phyloP scores from a whole-genome alignment of 1,140 invertebrate species.

The Bombus waltoni region DNA sequence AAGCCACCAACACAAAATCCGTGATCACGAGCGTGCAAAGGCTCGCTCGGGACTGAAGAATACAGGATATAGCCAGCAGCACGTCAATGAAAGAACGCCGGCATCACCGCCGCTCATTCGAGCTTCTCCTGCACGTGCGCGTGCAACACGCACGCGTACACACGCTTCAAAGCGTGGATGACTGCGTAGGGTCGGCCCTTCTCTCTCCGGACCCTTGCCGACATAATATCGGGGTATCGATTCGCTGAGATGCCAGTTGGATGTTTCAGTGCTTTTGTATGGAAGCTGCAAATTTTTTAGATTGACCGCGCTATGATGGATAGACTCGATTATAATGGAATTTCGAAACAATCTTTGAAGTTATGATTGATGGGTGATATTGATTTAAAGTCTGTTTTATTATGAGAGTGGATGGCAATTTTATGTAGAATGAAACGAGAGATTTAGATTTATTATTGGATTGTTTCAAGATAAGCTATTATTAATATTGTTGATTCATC shows the following conservation, averaged over 20 bases:
- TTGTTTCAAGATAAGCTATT: neutral
- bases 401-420: neutral
- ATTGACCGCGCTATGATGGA: neutral
- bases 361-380: neutral
- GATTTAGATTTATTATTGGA: neutral
- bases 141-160: slow-evolving; percentile 42
- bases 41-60: slow-evolving; percentile 48
- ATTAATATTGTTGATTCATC: neutral
- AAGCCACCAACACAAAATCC: neutral
- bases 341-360: neutral
- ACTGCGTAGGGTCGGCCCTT: neutral
- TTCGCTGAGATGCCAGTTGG: neutral
- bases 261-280: neutral
- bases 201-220: neutral
- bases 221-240: slow-evolving; percentile 25
- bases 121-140: slow-evolving; percentile 45
- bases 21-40: slow-evolving; percentile 13
- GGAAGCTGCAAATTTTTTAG: neutral
- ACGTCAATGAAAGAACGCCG: slow-evolving; percentile 65
- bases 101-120: slow-evolving; percentile 23
- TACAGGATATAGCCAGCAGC: neutral
- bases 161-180: neutral
- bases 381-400: neutral
- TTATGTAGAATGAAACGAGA: neutral
- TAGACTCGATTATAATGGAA: no score